These are phyloP conservation scores for Sinotaia quadrata DNA, from an alignment of 2,888 invertebrate species.

Conservation along the genomic window DNA sequence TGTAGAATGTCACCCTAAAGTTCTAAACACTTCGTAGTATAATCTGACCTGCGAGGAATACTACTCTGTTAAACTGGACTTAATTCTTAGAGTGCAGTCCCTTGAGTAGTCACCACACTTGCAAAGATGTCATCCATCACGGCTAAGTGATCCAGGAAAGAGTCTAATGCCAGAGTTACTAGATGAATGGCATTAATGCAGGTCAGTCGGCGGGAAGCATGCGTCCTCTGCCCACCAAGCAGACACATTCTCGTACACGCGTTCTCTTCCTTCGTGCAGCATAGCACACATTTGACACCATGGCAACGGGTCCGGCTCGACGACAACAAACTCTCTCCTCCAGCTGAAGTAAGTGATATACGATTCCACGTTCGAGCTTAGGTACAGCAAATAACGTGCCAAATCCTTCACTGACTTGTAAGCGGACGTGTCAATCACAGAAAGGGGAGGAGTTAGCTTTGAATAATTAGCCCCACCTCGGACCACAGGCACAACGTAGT, in stretches of 20 bases:
- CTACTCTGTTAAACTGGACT: too few relatives aligned
- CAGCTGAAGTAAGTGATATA: slow-evolving; percentile 1
- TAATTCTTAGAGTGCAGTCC: too few relatives aligned
- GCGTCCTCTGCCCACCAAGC: slow-evolving; percentile 1
- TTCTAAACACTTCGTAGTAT: too few relatives aligned
- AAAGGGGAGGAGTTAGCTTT: background rate
- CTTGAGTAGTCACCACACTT: too few relatives aligned
- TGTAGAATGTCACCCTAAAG: too few relatives aligned
- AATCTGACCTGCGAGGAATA: too few relatives aligned
- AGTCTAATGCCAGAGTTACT: too few relatives aligned
- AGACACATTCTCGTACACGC: background rate
- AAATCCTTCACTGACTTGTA: background rate
- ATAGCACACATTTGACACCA: background rate
- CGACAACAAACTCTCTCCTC: background rate
- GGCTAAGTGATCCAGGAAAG: too few relatives aligned
- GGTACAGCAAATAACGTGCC: background rate
- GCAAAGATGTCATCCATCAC: too few relatives aligned
- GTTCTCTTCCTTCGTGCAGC: background rate
- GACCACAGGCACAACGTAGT: background rate
- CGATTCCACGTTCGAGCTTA: background rate
- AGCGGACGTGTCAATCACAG: background rate
- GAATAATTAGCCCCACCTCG: background rate
- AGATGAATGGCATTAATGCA: too few relatives aligned
- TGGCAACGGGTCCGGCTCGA: slow-evolving; percentile 8
- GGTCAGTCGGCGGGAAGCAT: background rate